These are phyloP conservation scores for Apostichopus californicus DNA, from an alignment of 35 echinoderm and acorn worm genomes.

Conservation along the genomic window DNA sequence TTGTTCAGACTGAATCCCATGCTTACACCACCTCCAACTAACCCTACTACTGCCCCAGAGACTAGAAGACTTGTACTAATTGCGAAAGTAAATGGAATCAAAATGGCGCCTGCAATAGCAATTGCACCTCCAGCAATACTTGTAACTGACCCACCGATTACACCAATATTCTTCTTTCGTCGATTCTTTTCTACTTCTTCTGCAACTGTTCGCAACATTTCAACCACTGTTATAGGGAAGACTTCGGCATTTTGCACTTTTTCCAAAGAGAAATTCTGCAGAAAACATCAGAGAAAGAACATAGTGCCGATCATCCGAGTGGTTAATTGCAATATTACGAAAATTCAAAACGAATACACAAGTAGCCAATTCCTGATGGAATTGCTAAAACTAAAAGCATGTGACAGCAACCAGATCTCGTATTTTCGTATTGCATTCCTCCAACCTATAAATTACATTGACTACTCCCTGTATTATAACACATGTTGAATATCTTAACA, in stretches of 20 bases:
- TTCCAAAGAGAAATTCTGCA: neutral
- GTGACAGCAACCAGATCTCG: no score
- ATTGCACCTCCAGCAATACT: neutral
- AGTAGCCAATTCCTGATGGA: no score
- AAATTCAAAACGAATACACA: no score
- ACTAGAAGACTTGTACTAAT: neutral
- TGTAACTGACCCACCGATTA: slow-evolving; percentile 4
- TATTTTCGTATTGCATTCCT: no score
- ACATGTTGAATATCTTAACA: no score
- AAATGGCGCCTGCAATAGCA: neutral
- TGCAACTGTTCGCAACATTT: neutral
- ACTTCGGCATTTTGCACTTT: neutral
- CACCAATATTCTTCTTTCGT: slow-evolving; percentile 14
- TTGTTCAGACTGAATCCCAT: slow-evolving; percentile 7
- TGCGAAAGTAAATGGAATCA: slow-evolving; percentile 3
- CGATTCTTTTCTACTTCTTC: neutral
- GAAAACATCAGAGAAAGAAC: no score
- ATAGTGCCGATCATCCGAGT: no score
- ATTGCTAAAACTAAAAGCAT: no score
- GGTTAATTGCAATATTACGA: no score
- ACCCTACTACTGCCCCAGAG: neutral
- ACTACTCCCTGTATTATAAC: no score
- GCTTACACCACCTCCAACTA: neutral
- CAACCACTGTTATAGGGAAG: neutral
- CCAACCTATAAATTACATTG: no score